A percentile compares a stretch with the other conserved stretches of the same genome.
Evolutionary conservation across 2,888 invertebrate species (phyloP).

Genomic region (Tinea trinotella): DNA sequence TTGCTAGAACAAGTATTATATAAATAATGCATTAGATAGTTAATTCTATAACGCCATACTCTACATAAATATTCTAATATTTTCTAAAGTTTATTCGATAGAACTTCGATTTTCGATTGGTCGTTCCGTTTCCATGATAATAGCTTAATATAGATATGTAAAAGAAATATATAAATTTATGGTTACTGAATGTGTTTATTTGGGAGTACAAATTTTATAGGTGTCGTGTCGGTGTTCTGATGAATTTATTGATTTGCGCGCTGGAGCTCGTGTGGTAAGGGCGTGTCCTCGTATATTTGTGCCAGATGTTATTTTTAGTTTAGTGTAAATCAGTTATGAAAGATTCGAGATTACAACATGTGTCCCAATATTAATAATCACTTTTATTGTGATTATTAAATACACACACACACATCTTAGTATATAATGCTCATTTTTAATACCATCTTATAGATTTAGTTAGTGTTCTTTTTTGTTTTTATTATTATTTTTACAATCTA

Average conservation of each 20-base stretch:
- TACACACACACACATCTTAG: slow-evolving; percentile 56
- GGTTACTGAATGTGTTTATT: slow-evolving; percentile 27
- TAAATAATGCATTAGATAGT: too few species aligned
- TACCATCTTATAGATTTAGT: slow-evolving; percentile 52
- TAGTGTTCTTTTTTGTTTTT: slow-evolving; percentile 6
- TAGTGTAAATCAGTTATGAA: slow-evolving; percentile 41
- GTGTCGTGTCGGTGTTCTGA: slow-evolving; percentile 29
- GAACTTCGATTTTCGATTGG: background rate
- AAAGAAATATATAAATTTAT: background rate
- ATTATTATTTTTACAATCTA: slow-evolving; percentile 7
- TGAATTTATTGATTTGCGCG: slow-evolving; percentile 46
- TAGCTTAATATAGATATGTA: too few species aligned
- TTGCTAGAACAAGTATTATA: too few species aligned
- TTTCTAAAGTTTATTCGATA: background rate
- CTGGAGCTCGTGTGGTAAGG: slow-evolving; percentile 33
- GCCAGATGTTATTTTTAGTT: slow-evolving; percentile 64
- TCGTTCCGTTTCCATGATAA: too few species aligned
- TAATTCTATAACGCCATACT: too few species aligned
- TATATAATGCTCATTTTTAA: slow-evolving; percentile 65
- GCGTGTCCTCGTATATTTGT: slow-evolving; percentile 52
- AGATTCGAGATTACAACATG: slow-evolving; percentile 26
- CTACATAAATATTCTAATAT: too few species aligned
- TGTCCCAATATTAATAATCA: slow-evolving; percentile 35
- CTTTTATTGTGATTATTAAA: slow-evolving; percentile 51
- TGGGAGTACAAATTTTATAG: slow-evolving; percentile 55